Conservation (phyloP, 2,113 vertebrate species). For the Amblyopsis rosae region DNA sequence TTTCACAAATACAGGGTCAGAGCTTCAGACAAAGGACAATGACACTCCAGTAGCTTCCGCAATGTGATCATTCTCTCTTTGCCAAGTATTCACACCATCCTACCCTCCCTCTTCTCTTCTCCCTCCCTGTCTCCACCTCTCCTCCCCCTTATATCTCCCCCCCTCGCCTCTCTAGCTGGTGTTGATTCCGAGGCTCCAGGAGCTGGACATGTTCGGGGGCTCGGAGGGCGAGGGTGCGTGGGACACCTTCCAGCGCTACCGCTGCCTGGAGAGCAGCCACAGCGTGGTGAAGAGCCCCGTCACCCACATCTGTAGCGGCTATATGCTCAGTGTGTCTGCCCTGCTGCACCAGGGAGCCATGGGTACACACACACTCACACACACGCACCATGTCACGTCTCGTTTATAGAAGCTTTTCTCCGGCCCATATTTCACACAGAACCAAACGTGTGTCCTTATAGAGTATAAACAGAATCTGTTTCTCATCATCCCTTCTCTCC, state of each 20-base stretch:
- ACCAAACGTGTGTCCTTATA: too few relatives aligned
- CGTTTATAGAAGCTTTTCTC: too few relatives aligned
- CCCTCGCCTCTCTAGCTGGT: slow-evolving; percentile 78
- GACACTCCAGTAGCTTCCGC: too few relatives aligned
- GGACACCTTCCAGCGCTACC: slow-evolving; percentile 95
- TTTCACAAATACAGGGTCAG: too few relatives aligned
- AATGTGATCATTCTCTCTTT: too few relatives aligned
- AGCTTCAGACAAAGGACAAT: too few relatives aligned
- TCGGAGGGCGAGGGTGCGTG: slow-evolving; percentile 82
- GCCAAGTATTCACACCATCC: too few relatives aligned
- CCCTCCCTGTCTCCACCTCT: background rate
- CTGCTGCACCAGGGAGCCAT: slow-evolving; percentile 88
- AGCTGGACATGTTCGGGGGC: slow-evolving; percentile 89
- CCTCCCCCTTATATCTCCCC: background rate
- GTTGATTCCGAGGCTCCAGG: slow-evolving; percentile 89
- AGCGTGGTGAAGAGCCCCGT: slow-evolving; percentile 91
- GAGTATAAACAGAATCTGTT: too few relatives aligned
- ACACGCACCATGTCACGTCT: too few relatives aligned
- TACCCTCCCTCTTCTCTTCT: too few relatives aligned
- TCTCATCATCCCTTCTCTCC: too few relatives aligned
- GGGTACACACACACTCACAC: slow-evolving; percentile 62
- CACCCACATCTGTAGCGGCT: slow-evolving; percentile 91
- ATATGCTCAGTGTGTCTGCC: slow-evolving; percentile 93
- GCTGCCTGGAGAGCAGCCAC: slow-evolving; percentile 93
- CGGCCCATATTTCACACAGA: too few relatives aligned